A percentile compares a stretch with the other conserved stretches of the same genome.
These are phyloP conservation scores for Zaprionus ornatus DNA, from an alignment of 1,140 invertebrate species.

Conservation along the genomic window DNA sequence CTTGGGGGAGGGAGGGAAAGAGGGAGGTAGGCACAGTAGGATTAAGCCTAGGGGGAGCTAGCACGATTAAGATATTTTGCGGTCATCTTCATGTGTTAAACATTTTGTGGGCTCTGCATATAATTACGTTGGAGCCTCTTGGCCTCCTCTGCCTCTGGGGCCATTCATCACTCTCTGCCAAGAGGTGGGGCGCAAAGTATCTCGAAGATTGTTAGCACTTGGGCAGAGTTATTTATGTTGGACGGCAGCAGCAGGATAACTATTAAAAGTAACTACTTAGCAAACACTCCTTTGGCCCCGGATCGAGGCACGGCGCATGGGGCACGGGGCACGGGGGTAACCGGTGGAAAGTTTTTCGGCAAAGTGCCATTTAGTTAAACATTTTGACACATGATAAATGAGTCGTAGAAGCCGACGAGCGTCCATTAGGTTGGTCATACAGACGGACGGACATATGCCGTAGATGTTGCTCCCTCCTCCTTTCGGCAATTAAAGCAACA, in stretches of 20 bases:
- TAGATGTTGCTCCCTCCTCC: constrained; percentile 4
- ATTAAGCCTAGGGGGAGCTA: background rate
- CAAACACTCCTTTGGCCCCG: constrained; percentile 53
- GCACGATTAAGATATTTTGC: constrained; percentile 52
- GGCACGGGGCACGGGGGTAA: background rate
- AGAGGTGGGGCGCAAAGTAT: constrained; percentile 50
- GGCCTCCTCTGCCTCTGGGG: constrained; percentile 4
- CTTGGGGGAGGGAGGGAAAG: background rate
- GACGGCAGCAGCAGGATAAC: constrained; percentile 56
- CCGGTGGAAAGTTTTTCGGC: constrained; percentile 64
- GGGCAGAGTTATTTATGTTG: constrained; percentile 73
- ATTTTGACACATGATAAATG: constrained; percentile 81
- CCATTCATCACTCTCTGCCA: constrained; percentile 46
- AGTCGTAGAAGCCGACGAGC: constrained; percentile 59
- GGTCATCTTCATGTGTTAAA: constrained; percentile 43
- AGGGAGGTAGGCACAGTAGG: background rate
- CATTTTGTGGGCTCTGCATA: constrained; percentile 38
- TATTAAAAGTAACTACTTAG: constrained; percentile 82
- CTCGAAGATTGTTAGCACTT: constrained; percentile 77
- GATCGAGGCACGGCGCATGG: too few species aligned
- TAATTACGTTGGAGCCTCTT: constrained; percentile 33
- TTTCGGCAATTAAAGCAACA: constrained; percentile 59
- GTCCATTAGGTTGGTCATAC: constrained; percentile 39
- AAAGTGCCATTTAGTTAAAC: constrained; percentile 78
- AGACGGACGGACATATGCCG: constrained; percentile 51